Conservation (phyloP, 1,140 invertebrate species). For the Drosophila parvula region DNA sequence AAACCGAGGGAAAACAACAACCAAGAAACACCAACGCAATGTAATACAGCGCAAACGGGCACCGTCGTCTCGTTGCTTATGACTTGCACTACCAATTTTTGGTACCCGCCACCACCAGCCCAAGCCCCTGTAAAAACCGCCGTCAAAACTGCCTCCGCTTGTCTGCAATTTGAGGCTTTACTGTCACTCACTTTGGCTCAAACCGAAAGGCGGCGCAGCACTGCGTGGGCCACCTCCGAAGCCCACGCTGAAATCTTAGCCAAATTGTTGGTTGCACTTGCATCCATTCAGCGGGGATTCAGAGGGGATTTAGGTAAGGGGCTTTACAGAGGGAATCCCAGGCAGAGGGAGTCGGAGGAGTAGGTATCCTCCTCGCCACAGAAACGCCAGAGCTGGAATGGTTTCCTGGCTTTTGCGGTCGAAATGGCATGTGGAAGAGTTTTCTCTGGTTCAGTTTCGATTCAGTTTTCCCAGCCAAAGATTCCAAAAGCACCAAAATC, state of each 20-base stretch:
- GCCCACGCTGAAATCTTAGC: conserved; percentile 71
- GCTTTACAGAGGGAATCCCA: not conserved
- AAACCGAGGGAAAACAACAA: conserved; percentile 28
- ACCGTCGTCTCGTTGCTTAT: conserved; percentile 20
- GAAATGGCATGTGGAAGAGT: conserved; percentile 47
- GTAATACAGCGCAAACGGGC: not conserved
- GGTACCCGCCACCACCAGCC: not conserved
- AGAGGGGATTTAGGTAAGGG: conserved; percentile 3
- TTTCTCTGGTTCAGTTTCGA: conserved; percentile 10
- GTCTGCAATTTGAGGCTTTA: conserved; percentile 75
- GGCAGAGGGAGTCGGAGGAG: conserved; percentile 5
- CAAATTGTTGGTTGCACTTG: conserved; percentile 73
- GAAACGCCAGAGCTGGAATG: conserved; percentile 34
- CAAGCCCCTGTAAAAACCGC: conserved; percentile 27
- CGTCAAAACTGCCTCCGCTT: conserved; percentile 46
- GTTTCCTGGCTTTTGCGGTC: conserved; percentile 56
- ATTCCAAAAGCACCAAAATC: conserved; percentile 29
- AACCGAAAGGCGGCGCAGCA: conserved; percentile 15
- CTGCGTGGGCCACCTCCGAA: conserved; percentile 54
- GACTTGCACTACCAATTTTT: conserved; percentile 44
- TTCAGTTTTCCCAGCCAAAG: conserved; percentile 17
- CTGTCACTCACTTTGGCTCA: conserved; percentile 63
- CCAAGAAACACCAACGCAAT: conserved; percentile 38
- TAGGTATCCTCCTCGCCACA: conserved; percentile 34
- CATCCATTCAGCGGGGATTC: conserved; percentile 13